These are phyloP conservation scores for Karalla daura DNA, from an alignment of 2,797 vertebrate species.

Conservation along the genomic window DNA sequence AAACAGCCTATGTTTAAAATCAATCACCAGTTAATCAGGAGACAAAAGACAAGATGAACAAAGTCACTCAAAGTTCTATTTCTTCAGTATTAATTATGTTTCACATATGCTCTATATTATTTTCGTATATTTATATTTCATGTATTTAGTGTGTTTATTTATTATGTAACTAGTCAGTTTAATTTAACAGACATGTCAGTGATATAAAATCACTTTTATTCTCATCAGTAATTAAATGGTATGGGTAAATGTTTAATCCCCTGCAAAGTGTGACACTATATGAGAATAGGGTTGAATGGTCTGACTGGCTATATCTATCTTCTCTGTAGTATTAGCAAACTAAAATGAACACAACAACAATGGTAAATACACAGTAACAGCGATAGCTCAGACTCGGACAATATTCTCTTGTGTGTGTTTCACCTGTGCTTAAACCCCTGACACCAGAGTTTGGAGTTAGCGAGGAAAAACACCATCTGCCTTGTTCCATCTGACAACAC, in stretches of 20 bases:
- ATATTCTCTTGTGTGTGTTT: constrained; percentile 1
- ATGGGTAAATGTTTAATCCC: neutral
- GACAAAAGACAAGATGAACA: too few species aligned
- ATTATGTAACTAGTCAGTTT: too few species aligned
- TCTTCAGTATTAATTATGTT: too few species aligned
- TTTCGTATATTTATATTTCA: too few species aligned
- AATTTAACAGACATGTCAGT: neutral
- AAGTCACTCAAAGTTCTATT: too few species aligned
- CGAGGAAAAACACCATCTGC: constrained; percentile 67
- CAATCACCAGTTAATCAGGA: too few species aligned
- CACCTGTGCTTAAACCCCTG: constrained; percentile 57
- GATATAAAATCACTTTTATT: constrained; percentile 1
- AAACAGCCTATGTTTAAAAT: too few species aligned
- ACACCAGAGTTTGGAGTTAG: constrained; percentile 67
- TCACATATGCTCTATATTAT: too few species aligned
- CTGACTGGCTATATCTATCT: too few species aligned
- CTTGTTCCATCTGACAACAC: constrained; percentile 74
- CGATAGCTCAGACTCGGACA: constrained; percentile 8
- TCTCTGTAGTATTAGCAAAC: neutral
- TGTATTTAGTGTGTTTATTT: too few species aligned
- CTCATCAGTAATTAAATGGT: constrained; percentile 4
- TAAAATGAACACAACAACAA: neutral
- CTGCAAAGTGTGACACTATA: neutral
- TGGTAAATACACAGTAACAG: too few species aligned
- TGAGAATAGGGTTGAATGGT: too few species aligned